Evolutionary conservation across 2,888 invertebrate genomes (phyloP).

Genomic region (Drosophila pegasa): DNA sequence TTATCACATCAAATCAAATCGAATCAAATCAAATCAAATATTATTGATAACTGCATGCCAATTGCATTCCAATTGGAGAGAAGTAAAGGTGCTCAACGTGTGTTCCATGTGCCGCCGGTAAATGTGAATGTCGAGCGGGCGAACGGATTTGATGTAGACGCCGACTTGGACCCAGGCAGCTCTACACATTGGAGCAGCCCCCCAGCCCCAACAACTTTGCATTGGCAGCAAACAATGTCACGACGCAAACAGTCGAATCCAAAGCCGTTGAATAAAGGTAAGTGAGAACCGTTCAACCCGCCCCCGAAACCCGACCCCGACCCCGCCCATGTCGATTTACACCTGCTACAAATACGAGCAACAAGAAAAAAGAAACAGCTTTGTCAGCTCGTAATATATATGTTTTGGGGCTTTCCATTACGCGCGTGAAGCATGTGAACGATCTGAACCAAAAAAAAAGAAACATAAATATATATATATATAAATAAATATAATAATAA

Average conservation of each 20-base stretch:
- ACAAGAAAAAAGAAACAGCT: slow-evolving; percentile 32
- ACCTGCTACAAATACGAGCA: slow-evolving; percentile 22
- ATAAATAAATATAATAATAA: neutral
- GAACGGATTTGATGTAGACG: slow-evolving; percentile 68
- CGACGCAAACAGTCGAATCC: slow-evolving; percentile 98
- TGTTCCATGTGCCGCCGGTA: slow-evolving; percentile 58
- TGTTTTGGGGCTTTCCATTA: slow-evolving; percentile 37
- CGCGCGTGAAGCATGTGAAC: slow-evolving; percentile 64
- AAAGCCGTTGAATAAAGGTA: slow-evolving; percentile 96
- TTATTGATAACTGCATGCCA: slow-evolving; percentile 54
- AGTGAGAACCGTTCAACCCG: slow-evolving; percentile 15
- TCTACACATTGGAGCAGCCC: slow-evolving; percentile 58
- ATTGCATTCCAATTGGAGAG: slow-evolving; percentile 19
- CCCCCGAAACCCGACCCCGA: neutral
- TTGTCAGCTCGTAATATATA: slow-evolving; percentile 68
- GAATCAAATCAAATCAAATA: slow-evolving; percentile 9
- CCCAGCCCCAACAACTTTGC: slow-evolving; percentile 45
- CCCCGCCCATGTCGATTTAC: slow-evolving; percentile 9
- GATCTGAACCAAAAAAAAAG: slow-evolving; percentile 36
- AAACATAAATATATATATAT: neutral
- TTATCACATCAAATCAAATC: slow-evolving; percentile 8
- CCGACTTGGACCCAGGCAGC: slow-evolving; percentile 26
- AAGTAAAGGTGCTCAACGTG: slow-evolving; percentile 10
- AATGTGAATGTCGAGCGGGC: slow-evolving; percentile 48
- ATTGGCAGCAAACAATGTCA: slow-evolving; percentile 88